Evolutionary conservation across 2,797 vertebrate genomes (phyloP), one percentile per base, ranked within the genome.

Genomic region (Atherinosoma microstoma): DNA sequence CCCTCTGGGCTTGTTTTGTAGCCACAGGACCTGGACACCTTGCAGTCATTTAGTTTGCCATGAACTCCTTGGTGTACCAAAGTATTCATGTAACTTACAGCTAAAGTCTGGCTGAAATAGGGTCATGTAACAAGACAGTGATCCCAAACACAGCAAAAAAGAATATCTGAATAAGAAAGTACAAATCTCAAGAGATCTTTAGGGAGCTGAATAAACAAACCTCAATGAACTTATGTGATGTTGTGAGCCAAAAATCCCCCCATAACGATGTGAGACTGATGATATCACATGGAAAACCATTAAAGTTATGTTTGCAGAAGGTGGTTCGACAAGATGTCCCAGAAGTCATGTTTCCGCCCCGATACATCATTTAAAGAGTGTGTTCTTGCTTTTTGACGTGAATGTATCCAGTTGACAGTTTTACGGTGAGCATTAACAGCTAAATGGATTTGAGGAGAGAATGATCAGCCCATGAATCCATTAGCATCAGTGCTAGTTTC

Each of bases 391-490:
- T 47, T 47, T 47, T n/a, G 20, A 47, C 8, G 20, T 47, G 45
- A n/a, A 9, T 10, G 45, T 10, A 47, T 10, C 45, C 45, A 47
- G 45, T 6, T n/a, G 45, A 47, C 18, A 45, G 42, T 47, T n/a
- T n/a, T n/a, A 47, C 45, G 20, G 6, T 18, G 42, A 7, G 18
- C 42, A 20, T 20, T 20, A 59, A 34, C 53, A 20, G 35, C 60
- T 67, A 45, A 22, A 62, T 58, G 12, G n/a, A 62, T 38, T 56
- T 7, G 45, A 42, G 38, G 38, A 20, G 32, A 32, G 51, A 70
- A 59, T 34, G 67, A 58, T 54, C 42, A 12, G 54, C 47, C 59
- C 34, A 51, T 75, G 45, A 70, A 53, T 15, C 15, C n/a, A 35
- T 38, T 12, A 36, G 36, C 10, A 15, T 20, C 24, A 2, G 18